Conservation (phyloP, 2,797 vertebrate genomes). For the Smutsia temminckii region DNA sequence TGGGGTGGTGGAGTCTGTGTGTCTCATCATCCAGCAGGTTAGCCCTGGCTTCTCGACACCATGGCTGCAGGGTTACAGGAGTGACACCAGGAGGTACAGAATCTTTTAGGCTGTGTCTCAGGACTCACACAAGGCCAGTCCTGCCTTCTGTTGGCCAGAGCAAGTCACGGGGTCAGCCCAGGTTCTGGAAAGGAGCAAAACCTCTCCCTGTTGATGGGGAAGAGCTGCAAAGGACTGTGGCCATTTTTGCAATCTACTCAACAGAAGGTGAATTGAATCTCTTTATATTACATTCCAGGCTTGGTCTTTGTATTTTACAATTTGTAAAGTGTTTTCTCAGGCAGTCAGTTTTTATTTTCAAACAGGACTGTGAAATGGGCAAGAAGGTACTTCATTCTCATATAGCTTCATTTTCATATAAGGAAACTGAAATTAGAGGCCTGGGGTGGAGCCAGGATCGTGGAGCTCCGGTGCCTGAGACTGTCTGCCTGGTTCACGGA, state of each 20-base stretch:
- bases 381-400: not conserved
- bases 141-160: not conserved
- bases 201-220: not conserved
- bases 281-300: rapidly evolving
- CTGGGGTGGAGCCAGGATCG: not conserved
- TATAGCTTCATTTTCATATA: not conserved
- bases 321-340: not conserved
- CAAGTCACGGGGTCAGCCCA: not conserved
- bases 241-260: not conserved
- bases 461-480: not conserved
- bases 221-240: not conserved
- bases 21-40: not conserved
- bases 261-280: not conserved
- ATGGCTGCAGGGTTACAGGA: not conserved
- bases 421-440: not conserved
- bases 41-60: not conserved
- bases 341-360: not conserved
- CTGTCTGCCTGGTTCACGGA: not conserved
- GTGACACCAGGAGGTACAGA: not conserved
- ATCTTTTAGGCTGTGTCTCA: not conserved
- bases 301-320: not conserved
- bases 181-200: not conserved
- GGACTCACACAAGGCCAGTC: not conserved
- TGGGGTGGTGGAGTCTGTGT: not conserved
- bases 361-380: not conserved